Base-by-base conservation (phyloP, 2,113 vertebrate species). In the Prunella fulvescens region DNA sequence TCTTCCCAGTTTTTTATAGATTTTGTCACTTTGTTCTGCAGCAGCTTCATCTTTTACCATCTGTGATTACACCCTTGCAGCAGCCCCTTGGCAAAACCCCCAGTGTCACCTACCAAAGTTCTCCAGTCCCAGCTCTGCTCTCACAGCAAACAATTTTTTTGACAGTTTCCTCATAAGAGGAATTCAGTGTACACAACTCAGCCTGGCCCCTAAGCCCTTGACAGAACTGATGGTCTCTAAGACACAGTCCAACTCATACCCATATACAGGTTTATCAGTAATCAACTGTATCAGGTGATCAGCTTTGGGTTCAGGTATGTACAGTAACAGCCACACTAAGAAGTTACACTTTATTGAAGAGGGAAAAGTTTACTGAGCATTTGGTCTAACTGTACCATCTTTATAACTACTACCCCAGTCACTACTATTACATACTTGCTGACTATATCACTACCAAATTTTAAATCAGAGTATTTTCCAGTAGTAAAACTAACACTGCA, bases 121-220 rank as follows among this genome's bases (percentile, higher is more conserved):
- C 20, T 51, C 17, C 1, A 0, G 33, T 19, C 42, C 61, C 3
- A 10, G 20, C 42, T 91, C 37, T 0, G 0, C 22, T 39, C 17
- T 67, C 61, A 54, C 4, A 87, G 19, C 39, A 62, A 74, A 61
- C 20, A 39, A 7, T 4, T 53, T 61, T 69, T 44, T 62, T 37
- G 22, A 31, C 11, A 50, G 26, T 20, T 86, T 80, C 56, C 42
- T 81, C 47, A 18, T 13, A 33, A 11, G 8, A 73, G 42, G 33
- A 83, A 80, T 54, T 90, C 42, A 47, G 25, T 5, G 4, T 4
- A 72, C n/a, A 31, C 0, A 1, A 47, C 37, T 20, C 48, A 37
- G 2, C 28, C n/a, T 65, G 47, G 28, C 15, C 45, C 12, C 39
- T 77, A 72, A 74, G 84, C 6, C 19, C 35, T 25, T 50, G 12